Evolutionary conservation across 2,113 vertebrate species (phyloP).

Genomic region (Lynx canadensis): DNA sequence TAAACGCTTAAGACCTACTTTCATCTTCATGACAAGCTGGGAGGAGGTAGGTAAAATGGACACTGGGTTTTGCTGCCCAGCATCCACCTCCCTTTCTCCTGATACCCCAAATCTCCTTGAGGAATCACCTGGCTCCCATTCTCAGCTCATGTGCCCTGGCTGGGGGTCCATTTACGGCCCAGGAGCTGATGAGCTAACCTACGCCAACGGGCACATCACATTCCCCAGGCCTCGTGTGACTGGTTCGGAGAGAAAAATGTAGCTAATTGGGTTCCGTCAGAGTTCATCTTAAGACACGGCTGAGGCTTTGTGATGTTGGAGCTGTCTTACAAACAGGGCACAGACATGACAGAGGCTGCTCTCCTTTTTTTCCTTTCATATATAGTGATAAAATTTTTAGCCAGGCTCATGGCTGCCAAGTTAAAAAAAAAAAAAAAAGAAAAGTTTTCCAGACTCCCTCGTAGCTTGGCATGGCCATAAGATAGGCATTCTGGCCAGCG

Average conservation of each 20-base stretch:
- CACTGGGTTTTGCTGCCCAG: not conserved
- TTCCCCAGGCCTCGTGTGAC: not conserved
- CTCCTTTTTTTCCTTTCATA: not conserved
- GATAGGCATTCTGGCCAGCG: not conserved
- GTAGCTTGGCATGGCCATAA: not conserved
- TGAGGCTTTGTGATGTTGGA: not conserved
- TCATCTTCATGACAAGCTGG: not conserved
- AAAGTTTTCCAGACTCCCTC: not conserved
- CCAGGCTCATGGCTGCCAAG: not conserved
- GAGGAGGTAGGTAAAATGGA: not conserved
- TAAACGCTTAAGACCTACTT: not conserved
- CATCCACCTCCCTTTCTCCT: not conserved
- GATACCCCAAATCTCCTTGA: not conserved
- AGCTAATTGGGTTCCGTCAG: not conserved
- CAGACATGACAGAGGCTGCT: not conserved
- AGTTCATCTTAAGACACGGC: not conserved
- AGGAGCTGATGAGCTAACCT: not conserved
- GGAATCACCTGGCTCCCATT: not conserved
- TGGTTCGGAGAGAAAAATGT: not conserved
- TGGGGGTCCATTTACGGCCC: not conserved
- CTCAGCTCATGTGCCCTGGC: not conserved
- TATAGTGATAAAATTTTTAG: not conserved
- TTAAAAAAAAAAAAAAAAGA: not conserved
- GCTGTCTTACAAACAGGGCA: not conserved
- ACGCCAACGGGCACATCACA: too few species aligned